phyloP scores from a whole-genome alignment of 2,888 invertebrate genomes.

The Drosophila longiperda region DNA sequence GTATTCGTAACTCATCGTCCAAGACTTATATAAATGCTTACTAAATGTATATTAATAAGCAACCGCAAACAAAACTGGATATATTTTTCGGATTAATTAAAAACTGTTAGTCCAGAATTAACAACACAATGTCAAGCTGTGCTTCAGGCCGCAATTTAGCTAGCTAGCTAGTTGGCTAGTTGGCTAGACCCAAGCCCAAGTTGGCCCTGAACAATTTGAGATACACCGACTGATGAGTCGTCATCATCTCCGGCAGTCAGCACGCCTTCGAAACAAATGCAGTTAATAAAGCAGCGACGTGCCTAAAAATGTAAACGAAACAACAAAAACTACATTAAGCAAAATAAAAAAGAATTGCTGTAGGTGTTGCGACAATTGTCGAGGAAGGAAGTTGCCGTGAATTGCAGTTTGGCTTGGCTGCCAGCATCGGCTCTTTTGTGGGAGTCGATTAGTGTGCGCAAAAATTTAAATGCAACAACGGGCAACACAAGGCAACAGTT shows the following conservation, averaged over 20 bases:
- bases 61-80: slow-evolving; percentile 35
- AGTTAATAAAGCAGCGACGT: slow-evolving; percentile 48
- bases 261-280: slow-evolving; percentile 59
- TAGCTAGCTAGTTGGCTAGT: slow-evolving; percentile 8
- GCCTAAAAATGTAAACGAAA: slow-evolving; percentile 31
- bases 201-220: slow-evolving; percentile 46
- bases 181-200: slow-evolving; percentile 1
- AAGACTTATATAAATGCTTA: slow-evolving; percentile 18
- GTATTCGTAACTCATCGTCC: slow-evolving; percentile 18
- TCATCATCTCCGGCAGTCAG: slow-evolving; percentile 29
- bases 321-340: slow-evolving; percentile 17
- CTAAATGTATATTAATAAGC: slow-evolving; percentile 39
- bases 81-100: slow-evolving; percentile 58
- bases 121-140: slow-evolving; percentile 64
- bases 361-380: slow-evolving; percentile 75
- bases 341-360: slow-evolving; percentile 49
- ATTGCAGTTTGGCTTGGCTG: slow-evolving; percentile 52
- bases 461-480: slow-evolving; percentile 51
- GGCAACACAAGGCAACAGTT: slow-evolving; percentile 9
- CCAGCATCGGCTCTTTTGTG: slow-evolving; percentile 52
- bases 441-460: slow-evolving; percentile 78
- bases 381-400: slow-evolving; percentile 71
- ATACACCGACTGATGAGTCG: slow-evolving; percentile 53
- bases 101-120: slow-evolving; percentile 67
- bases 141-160: slow-evolving; percentile 17